Evolutionary conservation across 2,797 vertebrate species (phyloP).

Genomic region (Staurois parvus): DNA sequence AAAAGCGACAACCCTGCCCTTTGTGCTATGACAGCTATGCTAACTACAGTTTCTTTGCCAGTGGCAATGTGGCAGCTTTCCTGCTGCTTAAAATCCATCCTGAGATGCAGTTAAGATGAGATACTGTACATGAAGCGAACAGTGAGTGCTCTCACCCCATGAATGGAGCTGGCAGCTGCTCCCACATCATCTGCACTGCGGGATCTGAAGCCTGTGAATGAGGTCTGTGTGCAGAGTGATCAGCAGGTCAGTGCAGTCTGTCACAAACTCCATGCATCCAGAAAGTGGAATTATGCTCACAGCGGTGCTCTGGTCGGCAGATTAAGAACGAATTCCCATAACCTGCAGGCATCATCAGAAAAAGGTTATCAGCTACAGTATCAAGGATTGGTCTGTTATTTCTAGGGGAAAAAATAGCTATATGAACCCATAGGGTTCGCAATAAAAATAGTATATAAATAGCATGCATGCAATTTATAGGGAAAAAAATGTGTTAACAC

Average conservation of each 20-base stretch:
- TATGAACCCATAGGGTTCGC: neutral
- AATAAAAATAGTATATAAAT: neutral
- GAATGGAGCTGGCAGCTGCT: slow-evolving; percentile 52
- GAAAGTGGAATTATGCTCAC: slow-evolving; percentile 61
- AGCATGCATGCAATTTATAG: neutral
- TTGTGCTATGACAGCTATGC: slow-evolving; percentile 44
- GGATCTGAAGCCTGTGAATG: slow-evolving; percentile 45
- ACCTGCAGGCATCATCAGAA: slow-evolving; percentile 40
- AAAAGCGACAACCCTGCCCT: slow-evolving; percentile 23
- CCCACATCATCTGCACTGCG: slow-evolving; percentile 54
- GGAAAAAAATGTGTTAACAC: neutral
- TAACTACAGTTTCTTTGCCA: slow-evolving; percentile 30
- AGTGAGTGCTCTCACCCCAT: slow-evolving; percentile 40
- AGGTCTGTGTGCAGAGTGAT: slow-evolving; percentile 48
- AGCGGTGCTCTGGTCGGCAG: slow-evolving; percentile 41
- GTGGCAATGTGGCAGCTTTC: slow-evolving; percentile 46
- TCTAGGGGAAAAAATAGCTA: slow-evolving; percentile 56
- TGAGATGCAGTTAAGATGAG: slow-evolving; percentile 56
- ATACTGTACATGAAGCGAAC: slow-evolving; percentile 52
- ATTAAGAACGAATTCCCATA: slow-evolving; percentile 29
- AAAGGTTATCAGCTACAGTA: slow-evolving; percentile 64
- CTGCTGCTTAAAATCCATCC: slow-evolving; percentile 55
- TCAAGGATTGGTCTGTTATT: slow-evolving; percentile 63
- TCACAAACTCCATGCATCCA: slow-evolving; percentile 49
- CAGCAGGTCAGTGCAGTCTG: slow-evolving; percentile 51